phyloP scores from a whole-genome alignment of 2,113 vertebrate genomes.

The Mustelus asterias region DNA sequence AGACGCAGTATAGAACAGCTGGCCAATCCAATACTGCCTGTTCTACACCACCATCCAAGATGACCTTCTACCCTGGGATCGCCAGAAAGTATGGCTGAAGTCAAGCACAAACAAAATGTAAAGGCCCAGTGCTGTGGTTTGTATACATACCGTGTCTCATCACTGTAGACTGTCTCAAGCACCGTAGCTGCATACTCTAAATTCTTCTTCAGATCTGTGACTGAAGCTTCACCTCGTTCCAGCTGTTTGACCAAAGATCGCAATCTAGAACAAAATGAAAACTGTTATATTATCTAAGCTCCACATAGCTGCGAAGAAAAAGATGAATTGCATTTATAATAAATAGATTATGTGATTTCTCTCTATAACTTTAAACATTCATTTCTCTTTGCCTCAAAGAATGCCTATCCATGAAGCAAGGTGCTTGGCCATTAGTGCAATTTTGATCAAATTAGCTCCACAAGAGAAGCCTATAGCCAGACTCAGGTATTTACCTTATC shows the following conservation, averaged over 20 bases:
- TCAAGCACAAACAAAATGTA: not conserved
- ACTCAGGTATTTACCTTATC: not conserved
- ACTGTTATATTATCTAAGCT: not conserved
- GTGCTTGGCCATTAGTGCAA: not conserved
- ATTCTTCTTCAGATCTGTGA: constrained; percentile 93
- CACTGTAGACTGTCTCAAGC: constrained; percentile 91
- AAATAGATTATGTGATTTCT: not conserved
- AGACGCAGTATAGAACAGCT: not conserved
- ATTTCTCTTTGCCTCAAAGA: not conserved
- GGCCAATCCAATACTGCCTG: not conserved
- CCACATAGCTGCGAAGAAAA: not conserved
- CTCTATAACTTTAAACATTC: not conserved
- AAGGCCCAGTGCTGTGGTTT: constrained; percentile 36
- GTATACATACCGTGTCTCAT: constrained; percentile 78
- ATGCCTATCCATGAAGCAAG: too few species aligned
- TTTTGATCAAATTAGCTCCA: not conserved
- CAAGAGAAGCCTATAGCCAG: not conserved
- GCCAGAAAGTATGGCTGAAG: not conserved
- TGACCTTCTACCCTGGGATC: not conserved
- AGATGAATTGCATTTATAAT: not conserved
- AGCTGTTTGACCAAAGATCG: constrained; percentile 90
- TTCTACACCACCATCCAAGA: not conserved
- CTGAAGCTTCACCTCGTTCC: constrained; percentile 89
- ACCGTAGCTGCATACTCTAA: constrained; percentile 91
- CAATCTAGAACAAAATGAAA: constrained; percentile 63